Percentiles rank a stretch among this genome's conserved stretches.
Evolutionary conservation across 2,113 vertebrate genomes (phyloP).

Genomic region (Macaca mulatta): DNA sequence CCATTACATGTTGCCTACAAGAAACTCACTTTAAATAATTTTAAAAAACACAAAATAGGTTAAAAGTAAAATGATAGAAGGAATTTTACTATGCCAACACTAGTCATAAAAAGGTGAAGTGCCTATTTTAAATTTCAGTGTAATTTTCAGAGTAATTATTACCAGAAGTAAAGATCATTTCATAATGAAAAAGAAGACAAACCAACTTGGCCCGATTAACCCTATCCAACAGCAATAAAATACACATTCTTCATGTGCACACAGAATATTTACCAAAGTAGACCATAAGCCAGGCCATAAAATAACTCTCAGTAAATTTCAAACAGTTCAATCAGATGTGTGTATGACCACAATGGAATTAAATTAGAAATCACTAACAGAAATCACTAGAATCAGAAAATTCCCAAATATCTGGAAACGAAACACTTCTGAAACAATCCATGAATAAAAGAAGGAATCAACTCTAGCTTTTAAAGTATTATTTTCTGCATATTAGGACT

Average conservation of each 20-base stretch:
- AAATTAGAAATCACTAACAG: conserved; percentile 17
- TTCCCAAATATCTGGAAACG: conserved; percentile 12
- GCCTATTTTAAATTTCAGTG: not conserved
- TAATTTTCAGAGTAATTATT: not conserved
- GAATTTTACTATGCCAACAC: not conserved
- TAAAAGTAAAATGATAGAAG: not conserved
- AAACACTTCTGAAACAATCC: not conserved
- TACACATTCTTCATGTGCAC: not conserved
- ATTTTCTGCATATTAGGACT: not conserved
- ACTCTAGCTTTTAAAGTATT: not conserved
- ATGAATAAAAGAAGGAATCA: not conserved
- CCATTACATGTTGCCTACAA: too few relatives aligned
- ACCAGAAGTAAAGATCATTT: not conserved
- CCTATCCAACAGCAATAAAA: not conserved
- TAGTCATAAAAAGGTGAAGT: not conserved
- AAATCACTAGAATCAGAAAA: not conserved
- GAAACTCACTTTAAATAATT: not conserved
- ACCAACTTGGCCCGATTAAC: not conserved
- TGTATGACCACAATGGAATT: not conserved
- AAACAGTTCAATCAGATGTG: not conserved
- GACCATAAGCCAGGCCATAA: not conserved
- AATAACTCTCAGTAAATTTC: not conserved
- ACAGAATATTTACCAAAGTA: not conserved
- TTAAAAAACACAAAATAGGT: not conserved
- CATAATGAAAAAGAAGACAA: not conserved